Base-by-base conservation (phyloP, 2,113 vertebrate species). In the Nettapus auritus region DNA sequence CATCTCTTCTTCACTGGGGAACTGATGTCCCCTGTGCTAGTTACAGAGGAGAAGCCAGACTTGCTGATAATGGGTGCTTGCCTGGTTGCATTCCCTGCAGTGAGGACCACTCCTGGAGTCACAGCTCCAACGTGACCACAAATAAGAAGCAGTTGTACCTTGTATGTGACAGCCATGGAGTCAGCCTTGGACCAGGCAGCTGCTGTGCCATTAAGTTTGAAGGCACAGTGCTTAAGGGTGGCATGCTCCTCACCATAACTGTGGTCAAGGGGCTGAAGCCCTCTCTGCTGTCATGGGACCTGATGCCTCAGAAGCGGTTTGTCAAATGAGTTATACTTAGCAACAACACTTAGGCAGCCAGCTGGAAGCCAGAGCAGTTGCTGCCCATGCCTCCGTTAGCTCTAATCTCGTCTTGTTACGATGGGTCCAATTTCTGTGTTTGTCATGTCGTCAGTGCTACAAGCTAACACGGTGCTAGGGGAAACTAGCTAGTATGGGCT, bases 71-170 rank as follows among this genome's bases (percentile, higher is more conserved):
- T 67, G 16, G 6, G 26, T 16, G 48, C 21, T 53, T 79, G n/a
- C 9, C 59, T 21, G 18, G 14, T 4, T 22, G 13, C 26, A 11
- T 13, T 59, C 3, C 17, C 12, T 38, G 18, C 19, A 14, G 7
- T 14, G 6, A 57, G 9, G 19, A 44, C 53, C 14, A 33, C 8
- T 44, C 29, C 29, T 70, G 33, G 56, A 87, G 66, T 40, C 44
- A 56, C 25, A 63, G 21, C 28, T 36, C 9, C 0, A 0, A 13
- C 17, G 38, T 7, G 15, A 44, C 25, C 1, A 26, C 13, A 44
- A 28, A 23, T 11, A 8, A 57, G 46, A 63, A 90, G 31, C 14
- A 11, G 20, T 28, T 40, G 36, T 48, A n/a, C 21, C 21, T 31
- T 82, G 42, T 8, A 3, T 13, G 18, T 78, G 25, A 23, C 10